Percentiles rank a stretch among this genome's conserved stretches.
Evolutionary conservation across 2,113 vertebrate species (phyloP).

Genomic region (Pseudorhombus dupliciocellatus): DNA sequence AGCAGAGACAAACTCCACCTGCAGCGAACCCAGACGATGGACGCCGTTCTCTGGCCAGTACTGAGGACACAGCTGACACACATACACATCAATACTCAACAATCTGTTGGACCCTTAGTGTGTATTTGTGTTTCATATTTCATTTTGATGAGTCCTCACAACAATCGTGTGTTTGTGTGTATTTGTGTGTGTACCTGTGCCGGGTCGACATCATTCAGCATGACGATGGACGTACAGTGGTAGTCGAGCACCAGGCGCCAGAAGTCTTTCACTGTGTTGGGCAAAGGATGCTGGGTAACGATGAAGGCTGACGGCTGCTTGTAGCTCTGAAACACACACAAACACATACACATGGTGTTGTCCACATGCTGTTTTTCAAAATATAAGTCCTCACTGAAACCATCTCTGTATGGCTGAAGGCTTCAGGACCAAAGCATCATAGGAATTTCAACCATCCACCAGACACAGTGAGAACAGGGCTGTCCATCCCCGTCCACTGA

Average conservation of each 20-base stretch:
- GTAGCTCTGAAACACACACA: conserved; percentile 87
- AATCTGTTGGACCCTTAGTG: too few relatives aligned
- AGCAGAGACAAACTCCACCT: conserved; percentile 97
- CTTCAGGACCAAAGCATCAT: too few relatives aligned
- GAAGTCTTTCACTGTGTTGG: conserved; percentile 98
- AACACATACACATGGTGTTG: background rate
- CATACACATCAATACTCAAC: background rate
- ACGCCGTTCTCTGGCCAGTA: conserved; percentile 99
- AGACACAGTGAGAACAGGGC: too few relatives aligned
- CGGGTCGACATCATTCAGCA: conserved; percentile 97
- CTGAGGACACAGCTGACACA: conserved; percentile 92
- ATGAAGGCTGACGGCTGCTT: conserved; percentile 98
- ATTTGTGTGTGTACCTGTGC: conserved; percentile 85
- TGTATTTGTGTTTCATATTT: too few relatives aligned
- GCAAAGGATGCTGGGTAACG: conserved; percentile 97
- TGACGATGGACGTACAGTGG: conserved; percentile 96
- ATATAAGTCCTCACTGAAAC: too few relatives aligned
- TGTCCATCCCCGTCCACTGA: too few relatives aligned
- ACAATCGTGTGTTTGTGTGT: background rate
- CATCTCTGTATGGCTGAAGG: too few relatives aligned
- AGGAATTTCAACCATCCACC: too few relatives aligned
- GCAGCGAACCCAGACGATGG: conserved; percentile 93
- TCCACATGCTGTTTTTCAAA: background rate
- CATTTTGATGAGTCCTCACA: too few relatives aligned
- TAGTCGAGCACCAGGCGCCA: conserved; percentile 98